Conservation (phyloP, 2,888 invertebrate genomes). For the Pinctada fucata region DNA sequence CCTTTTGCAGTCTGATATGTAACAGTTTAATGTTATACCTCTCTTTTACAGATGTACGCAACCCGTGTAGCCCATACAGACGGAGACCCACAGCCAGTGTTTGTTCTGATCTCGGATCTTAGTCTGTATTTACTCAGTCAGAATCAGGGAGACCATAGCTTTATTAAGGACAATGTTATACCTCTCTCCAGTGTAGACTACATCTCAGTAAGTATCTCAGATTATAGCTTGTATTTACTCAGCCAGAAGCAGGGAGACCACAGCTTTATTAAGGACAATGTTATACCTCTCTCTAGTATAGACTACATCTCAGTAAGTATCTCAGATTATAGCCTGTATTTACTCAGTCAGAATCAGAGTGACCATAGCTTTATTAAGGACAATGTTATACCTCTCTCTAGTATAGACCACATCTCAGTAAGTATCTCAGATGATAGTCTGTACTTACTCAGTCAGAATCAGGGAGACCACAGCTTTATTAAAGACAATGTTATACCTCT, state of each 20-base stretch:
- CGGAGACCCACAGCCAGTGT: conserved; percentile 64
- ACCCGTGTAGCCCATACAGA: conserved; percentile 72
- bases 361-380: conserved; percentile 64
- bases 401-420: conserved; percentile 75
- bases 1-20: too few relatives aligned
- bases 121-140: conserved; percentile 71
- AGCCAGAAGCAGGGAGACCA: conserved; percentile 57
- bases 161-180: conserved; percentile 62
- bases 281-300: conserved; percentile 67
- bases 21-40: too few relatives aligned
- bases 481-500: conserved; percentile 63
- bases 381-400: conserved; percentile 61
- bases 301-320: conserved; percentile 74
- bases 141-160: conserved; percentile 59
- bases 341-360: conserved; percentile 64
- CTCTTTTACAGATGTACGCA: conserved; percentile 69
- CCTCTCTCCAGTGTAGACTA: conserved; percentile 71
- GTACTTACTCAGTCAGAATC: conserved; percentile 70
- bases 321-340: conserved; percentile 69
- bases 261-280: conserved; percentile 64
- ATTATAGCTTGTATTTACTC: conserved; percentile 70
- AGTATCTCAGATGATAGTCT: conserved; percentile 67
- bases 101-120: conserved; percentile 69
- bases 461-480: conserved; percentile 61
- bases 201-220: conserved; percentile 72